Evolutionary conservation across 2,888 invertebrate species (phyloP), one percentile per base, ranked within the genome.

Genomic region (Ptilodon capucinus): DNA sequence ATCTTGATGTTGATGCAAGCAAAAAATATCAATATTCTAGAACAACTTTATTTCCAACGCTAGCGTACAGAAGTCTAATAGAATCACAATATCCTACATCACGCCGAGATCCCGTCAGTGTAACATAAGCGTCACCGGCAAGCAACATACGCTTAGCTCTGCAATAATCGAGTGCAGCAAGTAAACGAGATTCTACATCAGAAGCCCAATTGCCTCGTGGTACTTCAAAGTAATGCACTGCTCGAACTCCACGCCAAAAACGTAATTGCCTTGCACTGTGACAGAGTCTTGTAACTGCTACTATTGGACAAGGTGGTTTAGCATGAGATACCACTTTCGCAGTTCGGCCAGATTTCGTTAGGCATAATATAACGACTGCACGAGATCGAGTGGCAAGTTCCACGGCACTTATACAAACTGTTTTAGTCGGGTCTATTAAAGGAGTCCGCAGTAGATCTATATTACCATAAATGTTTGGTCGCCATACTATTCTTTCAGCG

Each of bases 401-500:
- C 5, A 82, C 82, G 28, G 89, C 89, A 58, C 82, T 81, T 5
- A 88, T 67, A 60, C 89, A 84, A 18, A 91, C 52, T 0, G 96
- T 95, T 74, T 81, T 87, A 9, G 84, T 82, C 1, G 91, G 90
- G 55, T 90, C 91, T 49, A 81, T 81, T 1, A 94, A 86, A 2
- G 94, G 93, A 68, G 92, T 76, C 81, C 82, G 92, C 84, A 92
- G 92, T 57, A 86, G 81, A 17, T 92, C 86, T 36, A 96, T 81
- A 77, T 97, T 96, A 21, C 93, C 93, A 79, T 97, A 97, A 51
- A 95, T 88, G 71, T 95, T 94, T 59, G 93, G 94, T 71, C 97
- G 96, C 94, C 96, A 97, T 48, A 95, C 87, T 0, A 96, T 96
- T 23, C 95, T 93, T 84, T 98, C 98, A 0, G 98, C 97, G 80